Evolutionary conservation across 2,113 vertebrate species (phyloP).

Genomic region (Lophius piscatorius): DNA sequence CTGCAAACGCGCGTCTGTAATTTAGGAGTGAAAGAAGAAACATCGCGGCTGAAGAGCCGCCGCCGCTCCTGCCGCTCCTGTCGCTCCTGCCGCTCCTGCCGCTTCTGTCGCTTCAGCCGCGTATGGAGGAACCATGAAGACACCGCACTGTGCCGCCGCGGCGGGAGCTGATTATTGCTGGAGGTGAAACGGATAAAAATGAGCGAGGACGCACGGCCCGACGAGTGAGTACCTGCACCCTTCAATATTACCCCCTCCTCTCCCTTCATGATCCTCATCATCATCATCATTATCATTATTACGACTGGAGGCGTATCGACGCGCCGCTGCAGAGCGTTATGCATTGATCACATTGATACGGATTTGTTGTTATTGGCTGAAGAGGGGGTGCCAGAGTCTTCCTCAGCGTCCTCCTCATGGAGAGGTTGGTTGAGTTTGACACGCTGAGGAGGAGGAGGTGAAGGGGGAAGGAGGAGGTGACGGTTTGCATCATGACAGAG

Average conservation of each 20-base stretch:
- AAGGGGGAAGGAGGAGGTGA: too few relatives aligned
- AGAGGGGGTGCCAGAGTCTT: slow-evolving; percentile 40
- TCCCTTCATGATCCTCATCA: too few relatives aligned
- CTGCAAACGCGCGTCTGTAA: slow-evolving; percentile 36
- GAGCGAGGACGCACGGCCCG: slow-evolving; percentile 89
- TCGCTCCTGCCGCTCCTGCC: too few relatives aligned
- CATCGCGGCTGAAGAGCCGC: neutral
- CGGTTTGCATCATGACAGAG: too few relatives aligned
- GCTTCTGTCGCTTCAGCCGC: neutral
- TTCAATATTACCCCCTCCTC: too few relatives aligned
- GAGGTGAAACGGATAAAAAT: slow-evolving; percentile 85
- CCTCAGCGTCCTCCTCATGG: slow-evolving; percentile 34
- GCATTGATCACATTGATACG: neutral
- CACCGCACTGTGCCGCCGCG: slow-evolving; percentile 78
- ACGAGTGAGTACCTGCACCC: slow-evolving; percentile 84
- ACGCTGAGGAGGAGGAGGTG: too few relatives aligned
- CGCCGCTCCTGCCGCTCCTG: slow-evolving; percentile 17
- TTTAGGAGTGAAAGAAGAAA: slow-evolving; percentile 28
- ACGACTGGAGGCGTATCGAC: neutral
- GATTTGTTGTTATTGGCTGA: slow-evolving; percentile 15
- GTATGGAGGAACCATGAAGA: slow-evolving; percentile 82
- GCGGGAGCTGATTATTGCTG: slow-evolving; percentile 75
- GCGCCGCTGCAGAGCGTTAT: slow-evolving; percentile 10
- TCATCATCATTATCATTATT: too few relatives aligned
- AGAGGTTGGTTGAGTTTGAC: too few relatives aligned